A percentile compares a stretch with the other conserved stretches of the same genome.
Evolutionary conservation across 2,888 invertebrate genomes (phyloP).

Genomic region (Eilema griseolum): DNA sequence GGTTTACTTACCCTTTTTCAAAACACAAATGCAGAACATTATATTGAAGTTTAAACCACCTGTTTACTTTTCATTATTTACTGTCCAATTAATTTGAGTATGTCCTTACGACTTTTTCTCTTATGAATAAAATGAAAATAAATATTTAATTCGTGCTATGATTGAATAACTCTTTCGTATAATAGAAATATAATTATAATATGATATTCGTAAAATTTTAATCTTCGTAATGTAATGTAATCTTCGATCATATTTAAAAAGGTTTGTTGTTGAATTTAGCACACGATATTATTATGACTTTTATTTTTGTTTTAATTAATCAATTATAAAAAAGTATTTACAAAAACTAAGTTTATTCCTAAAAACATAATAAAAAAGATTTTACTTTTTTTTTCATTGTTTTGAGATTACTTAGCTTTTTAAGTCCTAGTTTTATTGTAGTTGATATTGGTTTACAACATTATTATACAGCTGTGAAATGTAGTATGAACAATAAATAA

Average conservation of each 20-base stretch:
- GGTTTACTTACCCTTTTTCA: conserved; percentile 33
- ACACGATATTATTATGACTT: not conserved
- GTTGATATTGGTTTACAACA: conserved; percentile 19
- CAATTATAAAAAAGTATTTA: not conserved
- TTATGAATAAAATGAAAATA: conserved; percentile 15
- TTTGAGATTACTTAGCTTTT: not conserved
- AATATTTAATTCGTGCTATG: not conserved
- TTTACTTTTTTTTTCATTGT: not conserved
- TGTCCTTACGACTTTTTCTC: conserved; percentile 16
- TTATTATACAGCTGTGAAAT: conserved; percentile 27
- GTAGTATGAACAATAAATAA: not conserved
- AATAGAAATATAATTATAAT: not conserved
- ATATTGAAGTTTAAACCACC: conserved; percentile 27
- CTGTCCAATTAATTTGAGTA: conserved; percentile 20
- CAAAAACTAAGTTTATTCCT: not conserved
- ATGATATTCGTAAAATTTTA: conserved; percentile 9
- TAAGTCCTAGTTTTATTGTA: not conserved
- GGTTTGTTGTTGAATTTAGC: not conserved
- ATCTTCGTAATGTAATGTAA: too few species aligned
- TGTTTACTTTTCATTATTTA: conserved; percentile 35
- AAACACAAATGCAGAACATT: conserved; percentile 34
- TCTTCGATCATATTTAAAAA: not conserved
- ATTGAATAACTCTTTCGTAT: conserved; percentile 22
- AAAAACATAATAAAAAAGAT: not conserved
- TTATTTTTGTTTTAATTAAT: not conserved